Evolutionary conservation across 2,888 invertebrate genomes (phyloP).

Genomic region (Drosophila sordidula): DNA sequence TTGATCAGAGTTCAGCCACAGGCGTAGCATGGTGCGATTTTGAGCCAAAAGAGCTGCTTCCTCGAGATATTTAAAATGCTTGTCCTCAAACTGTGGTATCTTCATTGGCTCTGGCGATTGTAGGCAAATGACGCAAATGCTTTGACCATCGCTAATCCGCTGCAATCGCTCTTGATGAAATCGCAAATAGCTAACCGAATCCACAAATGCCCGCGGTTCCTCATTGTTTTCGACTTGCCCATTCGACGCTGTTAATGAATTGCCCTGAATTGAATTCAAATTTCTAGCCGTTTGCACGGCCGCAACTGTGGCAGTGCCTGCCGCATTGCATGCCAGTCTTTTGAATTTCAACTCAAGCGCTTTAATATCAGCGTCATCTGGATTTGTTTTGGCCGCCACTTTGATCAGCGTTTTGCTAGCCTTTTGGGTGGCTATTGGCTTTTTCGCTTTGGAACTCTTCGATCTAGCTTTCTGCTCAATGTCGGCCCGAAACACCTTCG

Average conservation of each 20-base stretch:
- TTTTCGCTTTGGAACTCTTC: constrained; percentile 33
- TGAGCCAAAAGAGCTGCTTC: constrained; percentile 57
- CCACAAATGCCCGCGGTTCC: constrained; percentile 21
- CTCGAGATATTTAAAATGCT: constrained; percentile 51
- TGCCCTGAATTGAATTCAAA: constrained; percentile 40
- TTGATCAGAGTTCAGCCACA: constrained; percentile 56
- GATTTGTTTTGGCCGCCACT: constrained; percentile 1
- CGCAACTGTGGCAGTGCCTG: constrained; percentile 13
- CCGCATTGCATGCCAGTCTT: constrained; percentile 27
- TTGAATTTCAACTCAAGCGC: constrained; percentile 41
- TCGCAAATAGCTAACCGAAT: constrained; percentile 46
- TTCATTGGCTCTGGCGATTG: constrained; percentile 39
- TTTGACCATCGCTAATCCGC: constrained; percentile 29
- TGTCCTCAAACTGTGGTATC: constrained; percentile 49
- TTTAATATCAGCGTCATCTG: constrained; percentile 36
- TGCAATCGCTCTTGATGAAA: constrained; percentile 53
- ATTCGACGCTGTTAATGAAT: constrained; percentile 28
- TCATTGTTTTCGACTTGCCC: constrained; percentile 6
- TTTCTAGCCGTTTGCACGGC: constrained; percentile 14
- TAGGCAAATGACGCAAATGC: constrained; percentile 39
- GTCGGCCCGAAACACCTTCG: constrained; percentile 41
- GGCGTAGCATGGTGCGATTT: constrained; percentile 57
- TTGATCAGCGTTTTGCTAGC: constrained; percentile 15
- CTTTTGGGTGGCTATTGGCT: constrained; percentile 17
- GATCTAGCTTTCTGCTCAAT: constrained; percentile 22